phyloP scores from a whole-genome alignment of 2,797 vertebrate species.

The Hipposideros larvatus region DNA sequence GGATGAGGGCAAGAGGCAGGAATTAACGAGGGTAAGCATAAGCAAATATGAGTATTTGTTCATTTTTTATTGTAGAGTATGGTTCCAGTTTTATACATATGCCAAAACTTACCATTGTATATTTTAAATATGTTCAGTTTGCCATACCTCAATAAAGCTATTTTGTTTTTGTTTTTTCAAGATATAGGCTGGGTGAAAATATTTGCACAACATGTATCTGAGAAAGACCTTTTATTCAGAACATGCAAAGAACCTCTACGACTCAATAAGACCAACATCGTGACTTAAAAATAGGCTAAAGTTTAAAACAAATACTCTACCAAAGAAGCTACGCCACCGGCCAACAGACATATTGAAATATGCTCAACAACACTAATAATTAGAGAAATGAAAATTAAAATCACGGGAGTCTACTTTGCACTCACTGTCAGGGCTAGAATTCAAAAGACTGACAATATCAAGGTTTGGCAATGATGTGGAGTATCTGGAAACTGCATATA shows the following conservation, averaged over 20 bases:
- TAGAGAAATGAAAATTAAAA: not conserved
- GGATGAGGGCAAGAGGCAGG: not conserved
- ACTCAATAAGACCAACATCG: not conserved
- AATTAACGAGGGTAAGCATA: not conserved
- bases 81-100: not conserved
- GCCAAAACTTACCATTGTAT: not conserved
- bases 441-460: not conserved
- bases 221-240: not conserved
- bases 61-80: not conserved
- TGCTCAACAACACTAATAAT: not conserved
- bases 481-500: not conserved
- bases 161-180: not conserved
- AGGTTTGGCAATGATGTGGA: not conserved
- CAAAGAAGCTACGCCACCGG: not conserved
- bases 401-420: not conserved
- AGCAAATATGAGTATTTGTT: not conserved
- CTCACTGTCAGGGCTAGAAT: not conserved
- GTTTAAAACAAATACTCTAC: not conserved
- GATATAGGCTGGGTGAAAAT: not conserved
- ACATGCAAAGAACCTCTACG: not conserved
- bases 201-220: not conserved
- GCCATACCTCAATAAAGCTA: not conserved
- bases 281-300: slow-evolving; percentile 2
- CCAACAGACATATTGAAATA: not conserved
- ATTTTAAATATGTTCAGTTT: slow-evolving; percentile 35